phyloP scores from a whole-genome alignment of 2,888 invertebrate genomes.

The Glyphotaelius pellucidus region DNA sequence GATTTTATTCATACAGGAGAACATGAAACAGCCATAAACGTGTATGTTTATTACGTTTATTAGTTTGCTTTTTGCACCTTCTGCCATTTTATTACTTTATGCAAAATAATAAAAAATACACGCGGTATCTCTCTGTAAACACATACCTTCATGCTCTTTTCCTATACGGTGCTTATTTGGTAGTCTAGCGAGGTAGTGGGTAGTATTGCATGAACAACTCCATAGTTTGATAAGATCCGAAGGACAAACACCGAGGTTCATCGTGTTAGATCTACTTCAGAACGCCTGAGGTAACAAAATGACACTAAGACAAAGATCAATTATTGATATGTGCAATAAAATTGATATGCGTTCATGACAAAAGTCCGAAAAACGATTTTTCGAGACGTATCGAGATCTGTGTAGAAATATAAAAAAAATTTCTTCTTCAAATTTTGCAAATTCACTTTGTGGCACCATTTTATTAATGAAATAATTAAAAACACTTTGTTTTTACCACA shows the following conservation, averaged over 20 bases:
- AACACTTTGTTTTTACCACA: no score
- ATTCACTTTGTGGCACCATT: no score
- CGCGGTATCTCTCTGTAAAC: not conserved
- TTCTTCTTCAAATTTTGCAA: no score
- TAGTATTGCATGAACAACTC: not conserved
- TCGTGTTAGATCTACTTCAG: not conserved
- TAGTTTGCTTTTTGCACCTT: conserved; percentile 44
- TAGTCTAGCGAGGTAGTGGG: not conserved
- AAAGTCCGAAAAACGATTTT: no score
- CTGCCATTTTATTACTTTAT: conserved; percentile 19
- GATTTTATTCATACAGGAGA: conserved; percentile 41
- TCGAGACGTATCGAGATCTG: no score
- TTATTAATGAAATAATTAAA: no score
- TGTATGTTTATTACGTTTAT: conserved; percentile 43
- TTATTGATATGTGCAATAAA: no score
- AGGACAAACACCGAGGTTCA: not conserved
- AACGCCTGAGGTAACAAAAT: no score
- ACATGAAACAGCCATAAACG: conserved; percentile 40
- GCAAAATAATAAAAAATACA: not conserved
- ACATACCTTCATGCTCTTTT: not conserved
- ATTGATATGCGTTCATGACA: no score
- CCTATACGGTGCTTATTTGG: not conserved
- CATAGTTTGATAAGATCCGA: not conserved
- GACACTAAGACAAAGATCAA: no score
- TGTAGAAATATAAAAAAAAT: no score